Evolutionary conservation across 2,113 vertebrate genomes (phyloP).

Genomic region (Peromyscus leucopus): DNA sequence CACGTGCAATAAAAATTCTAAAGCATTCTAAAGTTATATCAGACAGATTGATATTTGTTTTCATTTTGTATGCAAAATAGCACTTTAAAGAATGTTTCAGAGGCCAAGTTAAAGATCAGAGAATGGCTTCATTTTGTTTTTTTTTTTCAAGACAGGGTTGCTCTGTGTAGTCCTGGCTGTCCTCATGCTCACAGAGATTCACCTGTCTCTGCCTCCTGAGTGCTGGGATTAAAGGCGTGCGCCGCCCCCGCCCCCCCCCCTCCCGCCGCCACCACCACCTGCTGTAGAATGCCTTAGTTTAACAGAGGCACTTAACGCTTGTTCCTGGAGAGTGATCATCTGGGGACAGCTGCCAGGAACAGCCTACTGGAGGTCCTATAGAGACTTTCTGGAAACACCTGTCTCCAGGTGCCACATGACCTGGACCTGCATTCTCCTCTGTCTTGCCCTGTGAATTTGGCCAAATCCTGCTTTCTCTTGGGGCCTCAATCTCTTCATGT

Average conservation of each 20-base stretch:
- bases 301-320: not conserved
- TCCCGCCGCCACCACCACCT: not conserved
- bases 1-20: not conserved
- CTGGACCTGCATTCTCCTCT: not conserved
- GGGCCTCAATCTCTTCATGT: not conserved
- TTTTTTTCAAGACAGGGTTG: not conserved
- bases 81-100: constrained; percentile 22
- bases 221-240: not conserved
- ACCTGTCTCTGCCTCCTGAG: not conserved
- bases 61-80: constrained; percentile 2
- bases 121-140: not conserved
- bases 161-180: not conserved
- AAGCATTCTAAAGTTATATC: not conserved
- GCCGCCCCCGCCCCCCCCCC: no score
- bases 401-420: not conserved
- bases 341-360: not conserved
- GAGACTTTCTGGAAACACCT: not conserved
- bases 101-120: not conserved
- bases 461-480: not conserved
- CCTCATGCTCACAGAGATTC: not conserved
- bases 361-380: not conserved
- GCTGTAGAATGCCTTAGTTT: not conserved
- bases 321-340: not conserved
- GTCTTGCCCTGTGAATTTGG: not conserved
- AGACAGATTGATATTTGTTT: not conserved